Base-by-base conservation (phyloP, 2,113 vertebrate genomes). In the Eulemur rufifrons region DNA sequence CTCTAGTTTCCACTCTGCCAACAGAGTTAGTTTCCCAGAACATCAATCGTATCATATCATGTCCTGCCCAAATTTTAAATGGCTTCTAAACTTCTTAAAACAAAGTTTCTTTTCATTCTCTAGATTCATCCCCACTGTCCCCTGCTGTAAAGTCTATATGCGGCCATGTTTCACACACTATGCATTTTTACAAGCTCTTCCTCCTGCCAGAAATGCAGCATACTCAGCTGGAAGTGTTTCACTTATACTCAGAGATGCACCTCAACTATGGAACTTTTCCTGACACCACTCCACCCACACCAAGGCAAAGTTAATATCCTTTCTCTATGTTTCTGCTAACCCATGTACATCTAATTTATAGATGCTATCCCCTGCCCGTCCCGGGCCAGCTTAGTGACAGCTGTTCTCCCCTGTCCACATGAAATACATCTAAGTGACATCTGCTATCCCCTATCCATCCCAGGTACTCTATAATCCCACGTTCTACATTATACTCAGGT, bases 241-340 rank as follows among this genome's bases (percentile, higher is more conserved):
- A 5, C 8, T 68, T 54, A 1, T 68, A 73, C 39, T 82, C 37
- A 39, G 47, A 86, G 13, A 32, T 0, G 9, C 9, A 52, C 25
- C 10, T n/a, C 1, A 7, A 15, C 25, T 10, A 6, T n/a, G 0
- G 0, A 27, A 7, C 27, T 85, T 29, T 29, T 21, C 39, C 68
- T 77, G 34, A 59, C 8, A 23, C 5, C 34, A 27, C 47, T 25
- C 20, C 3, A 77, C 32, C n/a, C 14, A 32, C 39, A 32, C 1
- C 12, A 45, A 63, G 7, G 25, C 0, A 61, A 82, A 95, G 71
- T 39, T 11, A 32, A 23, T 29, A 59, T 15, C 29, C 23, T 86
- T 78, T 84, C 29, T 59, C 37, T 20, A 20, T 14, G 2, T 50
- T n/a, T 29, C 20, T 59, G 20, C 20, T 76, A 0, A 32, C 1